These are phyloP conservation scores for Anneissia japonica DNA, from an alignment of 35 echinoderm and acorn worm genomes.

Conservation along the genomic window DNA sequence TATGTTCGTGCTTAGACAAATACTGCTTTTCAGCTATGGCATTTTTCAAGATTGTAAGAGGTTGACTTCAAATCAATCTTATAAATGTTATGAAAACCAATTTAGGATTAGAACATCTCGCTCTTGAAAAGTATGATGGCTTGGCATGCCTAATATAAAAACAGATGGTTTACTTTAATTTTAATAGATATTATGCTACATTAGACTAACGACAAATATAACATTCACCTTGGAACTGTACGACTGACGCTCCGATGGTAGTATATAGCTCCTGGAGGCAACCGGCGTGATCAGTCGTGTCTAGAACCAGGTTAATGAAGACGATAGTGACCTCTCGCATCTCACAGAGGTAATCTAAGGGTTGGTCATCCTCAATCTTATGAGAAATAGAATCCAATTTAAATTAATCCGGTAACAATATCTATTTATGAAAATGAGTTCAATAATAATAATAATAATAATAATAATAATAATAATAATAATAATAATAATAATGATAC, in stretches of 20 bases:
- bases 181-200: too few species aligned
- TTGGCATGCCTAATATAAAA: too few species aligned
- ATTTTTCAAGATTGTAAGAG: too few species aligned
- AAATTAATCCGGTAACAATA: background rate
- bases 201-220: too few species aligned
- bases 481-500: too few species aligned
- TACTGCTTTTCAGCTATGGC: too few species aligned
- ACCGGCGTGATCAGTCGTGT: conserved; percentile 54
- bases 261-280: conserved; percentile 66
- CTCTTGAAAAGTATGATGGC: too few species aligned
- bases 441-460: background rate
- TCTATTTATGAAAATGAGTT: background rate
- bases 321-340: conserved; percentile 83
- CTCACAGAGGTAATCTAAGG: conserved; percentile 94
- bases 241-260: conserved; percentile 44
- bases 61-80: too few species aligned
- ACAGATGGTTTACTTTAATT: too few species aligned
- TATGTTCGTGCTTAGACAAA: background rate
- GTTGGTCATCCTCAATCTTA: conserved; percentile 87
- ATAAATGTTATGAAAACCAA: too few species aligned
- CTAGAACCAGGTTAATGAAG: conserved; percentile 82
- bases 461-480: background rate
- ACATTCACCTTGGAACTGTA: conserved; percentile 99
- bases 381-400: background rate
- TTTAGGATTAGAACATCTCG: too few species aligned